Conservation (phyloP, 2,888 invertebrate genomes). For the Coenonympha arcania region DNA sequence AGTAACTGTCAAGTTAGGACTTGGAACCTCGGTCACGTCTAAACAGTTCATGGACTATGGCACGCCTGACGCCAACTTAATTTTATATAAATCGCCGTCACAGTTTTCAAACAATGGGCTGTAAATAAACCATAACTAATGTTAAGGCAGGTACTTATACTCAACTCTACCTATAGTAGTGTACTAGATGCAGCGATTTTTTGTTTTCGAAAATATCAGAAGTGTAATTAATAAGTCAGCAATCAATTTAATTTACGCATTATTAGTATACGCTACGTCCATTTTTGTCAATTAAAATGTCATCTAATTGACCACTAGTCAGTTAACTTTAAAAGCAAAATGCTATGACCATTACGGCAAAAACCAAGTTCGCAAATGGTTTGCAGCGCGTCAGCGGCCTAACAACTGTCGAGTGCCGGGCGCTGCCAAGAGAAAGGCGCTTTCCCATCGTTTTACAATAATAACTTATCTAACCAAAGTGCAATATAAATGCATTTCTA, state of each 20-base stretch:
- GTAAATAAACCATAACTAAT: neutral
- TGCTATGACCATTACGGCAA: neutral
- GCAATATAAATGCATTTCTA: neutral
- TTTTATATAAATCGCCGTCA: constrained; percentile 13
- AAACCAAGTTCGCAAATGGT: constrained; percentile 51
- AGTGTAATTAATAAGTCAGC: too few species aligned
- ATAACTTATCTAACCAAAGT: constrained; percentile 14
- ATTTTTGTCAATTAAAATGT: too few species aligned
- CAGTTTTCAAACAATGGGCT: constrained; percentile 7
- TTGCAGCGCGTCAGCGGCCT: constrained; percentile 45
- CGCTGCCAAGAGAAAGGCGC: constrained; percentile 70
- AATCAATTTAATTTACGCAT: too few species aligned
- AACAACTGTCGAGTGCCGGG: constrained; percentile 31
- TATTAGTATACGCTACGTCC: too few species aligned
- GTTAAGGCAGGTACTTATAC: too few species aligned
- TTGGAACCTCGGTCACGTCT: constrained; percentile 23
- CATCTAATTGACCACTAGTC: neutral
- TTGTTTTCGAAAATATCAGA: too few species aligned
- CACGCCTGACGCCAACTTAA: constrained; percentile 20
- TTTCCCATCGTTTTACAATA: constrained; percentile 51
- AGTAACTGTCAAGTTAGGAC: constrained; percentile 22
- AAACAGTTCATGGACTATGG: constrained; percentile 19
- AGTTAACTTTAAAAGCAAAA: neutral
- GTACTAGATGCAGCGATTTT: too few species aligned
- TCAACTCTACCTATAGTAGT: too few species aligned